Evolutionary conservation across 2,888 invertebrate species (phyloP).

Genomic region (Anorthoa munda): DNA sequence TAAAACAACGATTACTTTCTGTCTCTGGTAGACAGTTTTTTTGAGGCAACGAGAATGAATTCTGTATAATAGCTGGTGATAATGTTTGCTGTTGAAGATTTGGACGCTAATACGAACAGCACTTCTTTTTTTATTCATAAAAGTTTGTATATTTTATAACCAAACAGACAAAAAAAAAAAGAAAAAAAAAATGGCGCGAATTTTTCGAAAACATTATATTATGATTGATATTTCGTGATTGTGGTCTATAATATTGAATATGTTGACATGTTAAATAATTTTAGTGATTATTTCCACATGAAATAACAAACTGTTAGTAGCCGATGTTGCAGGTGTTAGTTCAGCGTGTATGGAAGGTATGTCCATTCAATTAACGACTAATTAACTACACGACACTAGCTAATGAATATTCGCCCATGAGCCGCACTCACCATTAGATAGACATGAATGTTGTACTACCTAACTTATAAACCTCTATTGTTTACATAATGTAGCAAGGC

Average conservation of each 20-base stretch:
- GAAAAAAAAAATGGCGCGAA: not conserved
- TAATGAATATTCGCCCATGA: constrained; percentile 21
- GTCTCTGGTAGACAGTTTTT: constrained; percentile 29
- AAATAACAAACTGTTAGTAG: not conserved
- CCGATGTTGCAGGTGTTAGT: not conserved
- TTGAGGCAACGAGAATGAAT: not conserved
- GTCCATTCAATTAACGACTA: constrained; percentile 25
- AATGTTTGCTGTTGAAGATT: constrained; percentile 9
- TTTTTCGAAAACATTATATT: not conserved
- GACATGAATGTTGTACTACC: constrained; percentile 8
- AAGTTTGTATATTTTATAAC: not conserved
- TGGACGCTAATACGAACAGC: not conserved
- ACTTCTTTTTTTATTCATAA: not conserved
- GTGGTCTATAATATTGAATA: not conserved
- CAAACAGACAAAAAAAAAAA: no score
- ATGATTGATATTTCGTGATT: not conserved
- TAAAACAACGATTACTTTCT: constrained; percentile 43
- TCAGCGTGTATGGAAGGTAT: not conserved
- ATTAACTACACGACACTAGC: constrained; percentile 24
- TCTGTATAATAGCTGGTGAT: not conserved
- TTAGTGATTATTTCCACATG: not conserved
- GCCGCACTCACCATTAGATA: constrained; percentile 21
- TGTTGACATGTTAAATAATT: not conserved
- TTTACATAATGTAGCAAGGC: constrained; percentile 27
- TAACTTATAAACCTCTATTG: not conserved